Evolutionary conservation across 2,888 invertebrate genomes (phyloP).

Genomic region (Oscheius sp.): DNA sequence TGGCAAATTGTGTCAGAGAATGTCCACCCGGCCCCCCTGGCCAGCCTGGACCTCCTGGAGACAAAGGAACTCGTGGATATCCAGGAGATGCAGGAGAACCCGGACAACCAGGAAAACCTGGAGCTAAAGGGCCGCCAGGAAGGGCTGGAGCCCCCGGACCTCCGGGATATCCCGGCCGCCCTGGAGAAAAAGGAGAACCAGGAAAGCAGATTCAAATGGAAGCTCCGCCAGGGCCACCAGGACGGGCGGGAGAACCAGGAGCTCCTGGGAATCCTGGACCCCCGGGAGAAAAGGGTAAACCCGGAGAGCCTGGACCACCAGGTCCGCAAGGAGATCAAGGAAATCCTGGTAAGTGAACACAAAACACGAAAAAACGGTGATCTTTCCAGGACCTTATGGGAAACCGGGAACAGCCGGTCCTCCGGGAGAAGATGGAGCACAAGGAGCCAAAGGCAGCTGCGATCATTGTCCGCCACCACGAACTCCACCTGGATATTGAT

Average conservation of each 20-base stretch:
- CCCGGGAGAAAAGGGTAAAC: slow-evolving; percentile 63
- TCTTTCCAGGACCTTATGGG: slow-evolving; percentile 59
- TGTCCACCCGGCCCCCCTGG: slow-evolving; percentile 69
- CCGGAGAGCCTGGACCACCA: slow-evolving; percentile 62
- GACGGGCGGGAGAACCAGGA: slow-evolving; percentile 65
- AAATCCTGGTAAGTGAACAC: slow-evolving; percentile 55
- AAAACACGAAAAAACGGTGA: neutral
- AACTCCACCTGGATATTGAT: slow-evolving; percentile 70
- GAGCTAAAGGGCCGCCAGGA: slow-evolving; percentile 66
- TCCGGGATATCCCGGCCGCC: slow-evolving; percentile 67
- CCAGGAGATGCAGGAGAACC: slow-evolving; percentile 70
- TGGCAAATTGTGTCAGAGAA: slow-evolving; percentile 61
- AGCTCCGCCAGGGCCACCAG: slow-evolving; percentile 63
- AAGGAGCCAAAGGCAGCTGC: slow-evolving; percentile 65
- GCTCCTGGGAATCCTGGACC: slow-evolving; percentile 64
- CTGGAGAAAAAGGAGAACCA: slow-evolving; percentile 63
- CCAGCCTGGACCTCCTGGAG: slow-evolving; percentile 68
- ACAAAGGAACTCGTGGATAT: slow-evolving; percentile 69
- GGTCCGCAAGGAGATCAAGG: slow-evolving; percentile 71
- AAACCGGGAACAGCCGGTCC: slow-evolving; percentile 65
- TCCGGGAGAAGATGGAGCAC: slow-evolving; percentile 55
- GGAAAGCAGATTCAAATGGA: slow-evolving; percentile 55
- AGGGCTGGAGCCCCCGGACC: slow-evolving; percentile 59
- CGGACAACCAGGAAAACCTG: slow-evolving; percentile 62
- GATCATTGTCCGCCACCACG: slow-evolving; percentile 69